Conservation (phyloP, 2,797 vertebrate species). For the Geotrypetes seraphini region DNA sequence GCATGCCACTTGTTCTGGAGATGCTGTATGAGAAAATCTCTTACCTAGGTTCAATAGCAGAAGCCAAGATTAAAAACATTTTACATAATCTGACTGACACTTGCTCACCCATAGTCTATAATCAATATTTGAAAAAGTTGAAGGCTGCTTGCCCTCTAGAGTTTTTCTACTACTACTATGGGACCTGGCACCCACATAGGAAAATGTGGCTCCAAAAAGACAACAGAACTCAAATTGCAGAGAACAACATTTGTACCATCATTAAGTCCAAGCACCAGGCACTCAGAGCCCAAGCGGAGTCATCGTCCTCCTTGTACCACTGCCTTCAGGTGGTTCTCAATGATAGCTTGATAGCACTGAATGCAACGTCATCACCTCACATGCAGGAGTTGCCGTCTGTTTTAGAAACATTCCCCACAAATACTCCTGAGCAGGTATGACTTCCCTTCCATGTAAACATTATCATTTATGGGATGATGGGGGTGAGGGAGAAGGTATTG, state of each 20-base stretch:
- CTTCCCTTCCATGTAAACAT: no score
- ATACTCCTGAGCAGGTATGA: no score
- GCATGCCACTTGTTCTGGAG: slow-evolving; percentile 2
- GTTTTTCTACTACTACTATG: slow-evolving; percentile 10
- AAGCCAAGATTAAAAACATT: slow-evolving; percentile 4
- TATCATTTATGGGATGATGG: no score
- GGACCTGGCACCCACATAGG: slow-evolving; percentile 3
- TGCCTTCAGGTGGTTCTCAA: slow-evolving; percentile 1
- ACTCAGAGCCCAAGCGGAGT: neutral
- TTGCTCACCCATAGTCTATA: neutral
- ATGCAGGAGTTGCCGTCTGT: no score
- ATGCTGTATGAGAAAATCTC: slow-evolving; percentile 3
- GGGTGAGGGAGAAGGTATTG: no score
- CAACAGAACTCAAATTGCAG: neutral
- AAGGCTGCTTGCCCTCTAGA: slow-evolving; percentile 5
- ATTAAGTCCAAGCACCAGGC: neutral
- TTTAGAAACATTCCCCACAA: no score
- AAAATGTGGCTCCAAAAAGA: slow-evolving; percentile 6
- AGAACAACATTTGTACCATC: neutral
- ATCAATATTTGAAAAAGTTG: neutral
- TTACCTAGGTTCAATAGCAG: slow-evolving; percentile 11
- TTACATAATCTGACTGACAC: neutral
- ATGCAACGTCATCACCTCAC: no score
- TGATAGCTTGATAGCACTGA: no score
- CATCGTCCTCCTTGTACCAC: neutral